Percentiles rank a stretch among this genome's conserved stretches.
These are phyloP conservation scores for Dynastes hyllus DNA, from an alignment of 2,888 invertebrate species.

Conservation along the genomic window DNA sequence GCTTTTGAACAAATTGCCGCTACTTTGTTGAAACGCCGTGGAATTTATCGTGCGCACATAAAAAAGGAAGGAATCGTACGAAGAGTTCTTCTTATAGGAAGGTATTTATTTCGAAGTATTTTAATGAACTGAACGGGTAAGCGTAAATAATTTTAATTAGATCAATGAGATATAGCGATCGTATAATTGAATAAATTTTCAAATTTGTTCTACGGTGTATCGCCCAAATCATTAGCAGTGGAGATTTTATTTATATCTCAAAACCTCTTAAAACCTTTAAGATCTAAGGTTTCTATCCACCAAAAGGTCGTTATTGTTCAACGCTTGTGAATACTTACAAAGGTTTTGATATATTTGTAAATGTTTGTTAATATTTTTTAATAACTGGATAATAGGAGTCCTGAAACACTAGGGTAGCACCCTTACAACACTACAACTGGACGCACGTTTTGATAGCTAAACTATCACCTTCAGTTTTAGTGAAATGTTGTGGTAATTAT, in stretches of 20 bases:
- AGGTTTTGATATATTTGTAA: too few species aligned
- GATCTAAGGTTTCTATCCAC: background rate
- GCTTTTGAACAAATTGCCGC: conserved; percentile 38
- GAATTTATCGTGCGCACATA: conserved; percentile 6
- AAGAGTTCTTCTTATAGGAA: background rate
- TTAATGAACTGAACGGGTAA: conserved; percentile 26
- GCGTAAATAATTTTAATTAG: conserved; percentile 21
- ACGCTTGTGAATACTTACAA: too few species aligned
- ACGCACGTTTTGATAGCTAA: too few species aligned
- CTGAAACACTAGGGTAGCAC: too few species aligned
- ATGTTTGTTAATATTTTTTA: too few species aligned
- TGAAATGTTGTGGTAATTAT: too few species aligned
- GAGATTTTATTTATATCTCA: background rate
- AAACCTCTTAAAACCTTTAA: too few species aligned
- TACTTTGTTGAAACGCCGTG: conserved; percentile 5
- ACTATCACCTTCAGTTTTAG: too few species aligned
- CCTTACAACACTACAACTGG: too few species aligned
- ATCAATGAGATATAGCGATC: background rate
- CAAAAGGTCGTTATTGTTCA: too few species aligned
- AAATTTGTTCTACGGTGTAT: background rate
- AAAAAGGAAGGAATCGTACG: background rate
- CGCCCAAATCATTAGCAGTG: background rate
- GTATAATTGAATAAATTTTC: background rate
- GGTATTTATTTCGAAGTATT: conserved; percentile 4
- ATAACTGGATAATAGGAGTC: too few species aligned